These are phyloP conservation scores for Polydrusus pterygomalis DNA, from an alignment of 2,888 invertebrate genomes.

Conservation along the genomic window DNA sequence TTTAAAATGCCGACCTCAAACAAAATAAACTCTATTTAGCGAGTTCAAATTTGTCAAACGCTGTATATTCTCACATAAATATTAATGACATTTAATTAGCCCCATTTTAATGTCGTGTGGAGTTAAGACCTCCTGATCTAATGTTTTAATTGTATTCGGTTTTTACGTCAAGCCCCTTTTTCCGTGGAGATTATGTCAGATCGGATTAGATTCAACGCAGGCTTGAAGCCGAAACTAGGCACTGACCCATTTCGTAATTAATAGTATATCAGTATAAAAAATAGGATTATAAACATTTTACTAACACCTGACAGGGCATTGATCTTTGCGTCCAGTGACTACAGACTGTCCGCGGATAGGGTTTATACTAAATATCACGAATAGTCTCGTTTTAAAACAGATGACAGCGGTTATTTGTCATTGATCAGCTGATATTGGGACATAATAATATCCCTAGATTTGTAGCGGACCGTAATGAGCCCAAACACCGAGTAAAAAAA, in stretches of 20 bases:
- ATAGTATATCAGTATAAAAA: conserved; percentile 41
- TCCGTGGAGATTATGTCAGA: conserved; percentile 51
- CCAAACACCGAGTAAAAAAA: too few species aligned
- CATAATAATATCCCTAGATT: too few species aligned
- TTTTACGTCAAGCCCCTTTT: conserved; percentile 47
- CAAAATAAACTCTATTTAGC: too few species aligned
- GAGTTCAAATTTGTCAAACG: too few species aligned
- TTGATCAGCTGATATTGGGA: too few species aligned
- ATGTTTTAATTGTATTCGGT: conserved; percentile 54
- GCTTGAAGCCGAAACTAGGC: conserved; percentile 31
- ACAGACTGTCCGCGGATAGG: too few species aligned
- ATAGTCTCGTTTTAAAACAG: too few species aligned
- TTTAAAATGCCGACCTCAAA: too few species aligned
- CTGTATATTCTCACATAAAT: conserved; percentile 29
- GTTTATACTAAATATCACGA: too few species aligned
- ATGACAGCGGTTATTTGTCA: too few species aligned
- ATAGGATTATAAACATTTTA: conserved; percentile 41
- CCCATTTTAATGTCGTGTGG: conserved; percentile 35
- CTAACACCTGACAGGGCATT: conserved; percentile 1
- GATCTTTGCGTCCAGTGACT: neutral
- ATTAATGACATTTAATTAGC: conserved; percentile 49
- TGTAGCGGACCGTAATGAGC: too few species aligned
- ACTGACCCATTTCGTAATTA: conserved; percentile 52
- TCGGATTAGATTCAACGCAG: conserved; percentile 32
- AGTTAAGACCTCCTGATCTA: conserved; percentile 47